Base-by-base conservation (phyloP, 2,888 invertebrate species). In the Apamea sordens region DNA sequence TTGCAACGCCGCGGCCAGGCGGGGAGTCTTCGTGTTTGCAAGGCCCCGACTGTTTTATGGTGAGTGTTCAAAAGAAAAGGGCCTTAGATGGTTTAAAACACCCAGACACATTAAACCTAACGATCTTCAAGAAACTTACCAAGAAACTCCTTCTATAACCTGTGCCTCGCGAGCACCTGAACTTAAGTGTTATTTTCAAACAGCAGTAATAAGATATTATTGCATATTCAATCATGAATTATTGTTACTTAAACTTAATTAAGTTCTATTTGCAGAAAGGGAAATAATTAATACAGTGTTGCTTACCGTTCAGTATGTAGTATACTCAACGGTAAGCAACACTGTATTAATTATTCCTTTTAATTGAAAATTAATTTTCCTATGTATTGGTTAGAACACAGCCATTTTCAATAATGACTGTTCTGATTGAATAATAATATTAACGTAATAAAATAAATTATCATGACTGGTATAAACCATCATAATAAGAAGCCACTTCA, bases 1-100 rank as follows among this genome's bases (percentile, higher is more conserved):
- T 98, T 91, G 97, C 97, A 91, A 96, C 97, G 94, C 97, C 97
- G 87, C 97, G 97, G 79, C 97, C 97, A 90, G 96, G 97, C 93
- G 97, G 97, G 94, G 97, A 97, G 95, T 97, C 97, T 79, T 97
- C 97, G 93, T 98, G 98, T 95, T 96, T 98, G 94, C 98, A 98
- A 94, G 97, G 97, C 93, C 97, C 98, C 89, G 98, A 98, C 96
- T 98, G 98, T 94, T 98, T 97, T 96, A 98, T 98, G 98, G 98
- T 98, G 94, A 97, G 97, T 97, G 89, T 89, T 89, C 75, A 76
- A 77, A 76, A 74, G 73, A 77, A 82, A 85, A 67, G 28, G 71
- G n/a, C 61, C 50, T 47, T 76, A 61, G 59, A 32, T 74, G 56
- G 15, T 32, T 69, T 36, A 28, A 83, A 74, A 63, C 79, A 70